phyloP scores from a whole-genome alignment of 2,888 invertebrate species.

The Lissocephala sabroskyi region DNA sequence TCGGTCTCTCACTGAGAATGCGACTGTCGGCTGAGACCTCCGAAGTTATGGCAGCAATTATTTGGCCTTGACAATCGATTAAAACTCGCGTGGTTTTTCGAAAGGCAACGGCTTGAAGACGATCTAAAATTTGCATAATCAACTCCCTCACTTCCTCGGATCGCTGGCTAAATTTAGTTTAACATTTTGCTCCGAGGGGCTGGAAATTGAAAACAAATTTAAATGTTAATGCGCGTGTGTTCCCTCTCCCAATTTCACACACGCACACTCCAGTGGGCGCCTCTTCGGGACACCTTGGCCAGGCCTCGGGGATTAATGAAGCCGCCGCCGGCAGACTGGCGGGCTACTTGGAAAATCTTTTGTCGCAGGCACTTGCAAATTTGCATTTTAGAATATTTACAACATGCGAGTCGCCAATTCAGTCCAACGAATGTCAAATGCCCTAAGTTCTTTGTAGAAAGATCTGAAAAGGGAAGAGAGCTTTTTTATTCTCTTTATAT shows the following conservation, averaged over 20 bases:
- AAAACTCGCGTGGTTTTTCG: conserved; percentile 21
- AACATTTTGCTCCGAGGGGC: conserved; percentile 33
- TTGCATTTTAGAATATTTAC: too few relatives aligned
- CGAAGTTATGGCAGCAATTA: conserved; percentile 15
- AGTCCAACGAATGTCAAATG: too few relatives aligned
- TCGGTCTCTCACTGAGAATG: too few relatives aligned
- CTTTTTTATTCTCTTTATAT: too few relatives aligned
- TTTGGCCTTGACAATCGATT: conserved; percentile 14
- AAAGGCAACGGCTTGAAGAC: conserved; percentile 9
- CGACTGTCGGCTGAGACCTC: conserved; percentile 1
- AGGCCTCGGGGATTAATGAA: conserved; percentile 47
- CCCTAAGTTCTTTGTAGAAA: too few relatives aligned
- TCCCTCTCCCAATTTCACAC: conserved; percentile 34
- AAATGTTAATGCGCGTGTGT: conserved; percentile 56
- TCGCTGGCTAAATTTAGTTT: conserved; percentile 23
- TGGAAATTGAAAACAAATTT: conserved; percentile 64
- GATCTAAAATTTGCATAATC: conserved; percentile 41
- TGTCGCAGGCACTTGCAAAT: too few relatives aligned
- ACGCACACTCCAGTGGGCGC: too few relatives aligned
- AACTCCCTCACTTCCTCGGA: conserved; percentile 11
- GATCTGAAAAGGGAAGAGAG: too few relatives aligned
- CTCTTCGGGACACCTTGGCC: conserved; percentile 32
- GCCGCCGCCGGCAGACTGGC: conserved; percentile 23
- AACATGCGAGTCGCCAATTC: too few relatives aligned
- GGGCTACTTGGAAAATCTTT: too few relatives aligned